Evolutionary conservation across 1,140 invertebrate species (phyloP), one percentile per base, ranked within the genome.

Genomic region (Aphelinus certus): DNA sequence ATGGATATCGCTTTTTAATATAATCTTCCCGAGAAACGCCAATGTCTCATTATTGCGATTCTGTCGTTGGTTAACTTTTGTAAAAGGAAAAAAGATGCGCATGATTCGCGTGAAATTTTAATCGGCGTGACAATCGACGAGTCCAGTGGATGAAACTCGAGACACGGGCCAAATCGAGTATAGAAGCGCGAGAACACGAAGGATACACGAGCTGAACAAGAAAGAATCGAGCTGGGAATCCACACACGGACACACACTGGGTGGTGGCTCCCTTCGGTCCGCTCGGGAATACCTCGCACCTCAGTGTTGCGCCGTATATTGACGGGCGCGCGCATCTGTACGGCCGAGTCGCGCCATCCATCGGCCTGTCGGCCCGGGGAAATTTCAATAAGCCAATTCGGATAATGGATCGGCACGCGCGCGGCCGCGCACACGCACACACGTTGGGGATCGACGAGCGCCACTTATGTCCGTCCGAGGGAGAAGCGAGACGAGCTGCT

Each of bases 341-440:
- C 80, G 81, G 83, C 79, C 83, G 83, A 82, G 83, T 85, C 83
- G 82, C 85, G 82, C 85, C 85, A 86, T 87, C 83, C 82, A 83
- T 86, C 86, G 80, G 78, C 78, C 83, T 83, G 84, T 86, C 84
- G 82, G 79, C 26, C 64, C 74, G 68, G 80, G 80, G 83, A 87
- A 87, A 87, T 86, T 87, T 87, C 86, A 87, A 86, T 87, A 86
- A 87, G 86, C 85, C 86, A 87, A 86, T 87, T 85, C 84, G 81
- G 79, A 83, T 86, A 87, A 87, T 86, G 84, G 86, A 86, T 86
- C 82, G 83, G 81, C 83, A 83, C 80, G 81, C 84, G 83, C 81
- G 81, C 83, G 82, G 77, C 81, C 71, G 70, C 61, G 7, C 5
- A 45, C 60, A 60, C 2, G 7, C 5, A 7, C 56, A 58, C 60